phyloP scores from a whole-genome alignment of 2,797 vertebrate species.

The Chaunax sp. region DNA sequence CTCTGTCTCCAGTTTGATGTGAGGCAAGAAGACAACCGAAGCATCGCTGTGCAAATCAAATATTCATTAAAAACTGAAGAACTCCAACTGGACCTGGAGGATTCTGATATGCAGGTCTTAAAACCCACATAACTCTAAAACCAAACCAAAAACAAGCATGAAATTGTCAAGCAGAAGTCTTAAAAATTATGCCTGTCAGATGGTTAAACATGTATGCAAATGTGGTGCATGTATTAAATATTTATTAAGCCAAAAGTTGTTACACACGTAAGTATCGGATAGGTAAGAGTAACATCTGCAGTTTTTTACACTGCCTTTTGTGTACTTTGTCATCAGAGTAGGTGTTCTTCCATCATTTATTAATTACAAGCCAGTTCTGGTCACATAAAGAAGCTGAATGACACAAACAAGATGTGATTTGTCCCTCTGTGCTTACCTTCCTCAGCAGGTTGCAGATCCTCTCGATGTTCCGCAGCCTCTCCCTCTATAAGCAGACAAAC shows the following conservation, averaged over 20 bases:
- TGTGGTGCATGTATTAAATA: no score
- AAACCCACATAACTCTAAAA: background rate
- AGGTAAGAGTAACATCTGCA: no score
- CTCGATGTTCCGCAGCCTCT: slow-evolving; percentile 96
- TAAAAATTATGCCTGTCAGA: background rate
- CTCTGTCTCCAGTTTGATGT: slow-evolving; percentile 34
- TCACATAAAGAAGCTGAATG: background rate
- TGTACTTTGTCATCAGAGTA: no score
- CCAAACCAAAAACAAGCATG: no score
- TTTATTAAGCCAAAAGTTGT: no score
- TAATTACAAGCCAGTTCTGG: background rate
- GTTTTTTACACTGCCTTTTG: no score
- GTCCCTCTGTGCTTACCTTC: slow-evolving; percentile 85
- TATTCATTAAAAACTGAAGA: slow-evolving; percentile 1
- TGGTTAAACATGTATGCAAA: no score
- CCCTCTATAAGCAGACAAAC: slow-evolving; percentile 82
- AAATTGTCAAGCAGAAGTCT: background rate
- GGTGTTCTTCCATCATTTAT: background rate
- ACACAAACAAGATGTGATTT: background rate
- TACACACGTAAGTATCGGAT: no score
- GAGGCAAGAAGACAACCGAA: slow-evolving; percentile 33
- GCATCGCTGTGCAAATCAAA: slow-evolving; percentile 26
- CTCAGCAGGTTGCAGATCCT: slow-evolving; percentile 96
- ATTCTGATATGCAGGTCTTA: slow-evolving; percentile 1
- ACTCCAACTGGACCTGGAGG: slow-evolving; percentile 19